Percentiles rank a stretch among this genome's conserved stretches.
These are phyloP conservation scores for Etheostoma nigrum DNA, from an alignment of 2,797 vertebrate genomes.

Conservation along the genomic window DNA sequence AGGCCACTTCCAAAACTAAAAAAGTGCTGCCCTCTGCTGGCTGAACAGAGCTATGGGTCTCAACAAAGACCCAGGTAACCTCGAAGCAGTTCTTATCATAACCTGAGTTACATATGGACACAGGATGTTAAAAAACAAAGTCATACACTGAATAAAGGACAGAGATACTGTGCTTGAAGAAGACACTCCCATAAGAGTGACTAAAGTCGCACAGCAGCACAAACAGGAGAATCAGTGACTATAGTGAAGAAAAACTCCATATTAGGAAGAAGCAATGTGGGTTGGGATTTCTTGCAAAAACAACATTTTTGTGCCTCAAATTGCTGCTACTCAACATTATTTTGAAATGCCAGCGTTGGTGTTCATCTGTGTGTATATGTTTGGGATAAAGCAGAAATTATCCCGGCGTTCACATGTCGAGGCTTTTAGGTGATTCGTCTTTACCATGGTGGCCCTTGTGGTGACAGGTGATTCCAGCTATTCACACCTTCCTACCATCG, in stretches of 20 bases:
- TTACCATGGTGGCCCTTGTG: conserved; percentile 56
- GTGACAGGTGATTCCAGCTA: conserved; percentile 60
- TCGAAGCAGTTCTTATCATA: neutral
- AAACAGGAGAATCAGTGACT: neutral
- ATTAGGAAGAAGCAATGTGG: neutral
- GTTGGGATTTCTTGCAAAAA: neutral
- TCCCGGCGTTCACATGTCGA: neutral
- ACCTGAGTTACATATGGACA: neutral
- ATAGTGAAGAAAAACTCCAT: neutral
- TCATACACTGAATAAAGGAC: neutral
- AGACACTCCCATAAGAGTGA: neutral
- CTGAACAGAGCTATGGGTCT: neutral
- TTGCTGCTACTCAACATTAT: neutral
- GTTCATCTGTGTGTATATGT: conserved; percentile 7
- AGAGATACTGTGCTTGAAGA: neutral
- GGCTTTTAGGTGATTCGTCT: conserved; percentile 50
- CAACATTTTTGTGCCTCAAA: neutral
- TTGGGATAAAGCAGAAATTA: conserved; percentile 6
- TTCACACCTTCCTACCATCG: conserved; percentile 62
- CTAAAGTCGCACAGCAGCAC: too few species aligned
- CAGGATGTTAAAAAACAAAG: neutral
- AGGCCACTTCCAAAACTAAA: conserved; percentile 41
- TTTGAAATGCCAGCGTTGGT: neutral
- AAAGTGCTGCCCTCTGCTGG: conserved; percentile 78
- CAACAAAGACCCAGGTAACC: neutral